phyloP scores from a whole-genome alignment of 2,113 vertebrate species.

The Rhinogobius similis region DNA sequence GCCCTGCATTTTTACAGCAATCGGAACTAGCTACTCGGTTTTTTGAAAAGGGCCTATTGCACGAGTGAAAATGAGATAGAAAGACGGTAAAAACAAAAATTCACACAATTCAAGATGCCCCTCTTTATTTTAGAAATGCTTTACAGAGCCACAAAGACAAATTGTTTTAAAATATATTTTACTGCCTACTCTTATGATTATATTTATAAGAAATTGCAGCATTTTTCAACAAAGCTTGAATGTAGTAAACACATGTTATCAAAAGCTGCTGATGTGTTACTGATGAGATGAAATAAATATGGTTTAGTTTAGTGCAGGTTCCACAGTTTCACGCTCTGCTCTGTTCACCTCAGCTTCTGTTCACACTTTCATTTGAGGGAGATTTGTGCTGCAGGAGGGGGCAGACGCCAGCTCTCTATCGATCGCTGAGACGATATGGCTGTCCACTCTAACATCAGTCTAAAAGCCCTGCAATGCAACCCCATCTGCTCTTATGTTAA shows the following conservation, averaged over 20 bases:
- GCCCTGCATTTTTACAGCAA: no score
- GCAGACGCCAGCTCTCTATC: constrained; percentile 56
- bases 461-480: constrained; percentile 73
- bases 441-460: constrained; percentile 63
- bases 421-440: constrained; percentile 54
- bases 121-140: not conserved
- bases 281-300: not conserved
- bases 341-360: constrained; percentile 26
- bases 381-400: constrained; percentile 55
- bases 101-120: not conserved
- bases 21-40: no score
- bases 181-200: not conserved
- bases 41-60: not conserved
- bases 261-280: not conserved
- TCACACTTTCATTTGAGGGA: constrained; percentile 32
- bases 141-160: not conserved
- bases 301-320: not conserved
- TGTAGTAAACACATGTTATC: not conserved
- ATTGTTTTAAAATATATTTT: not conserved
- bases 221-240: not conserved
- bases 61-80: not conserved
- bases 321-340: constrained; percentile 15
- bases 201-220: not conserved
- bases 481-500: constrained; percentile 62
- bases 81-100: not conserved